Percentiles rank a stretch among this genome's conserved stretches.
Conservation (phyloP, 2,888 invertebrate species). For the Drosophila nigritarsus region DNA sequence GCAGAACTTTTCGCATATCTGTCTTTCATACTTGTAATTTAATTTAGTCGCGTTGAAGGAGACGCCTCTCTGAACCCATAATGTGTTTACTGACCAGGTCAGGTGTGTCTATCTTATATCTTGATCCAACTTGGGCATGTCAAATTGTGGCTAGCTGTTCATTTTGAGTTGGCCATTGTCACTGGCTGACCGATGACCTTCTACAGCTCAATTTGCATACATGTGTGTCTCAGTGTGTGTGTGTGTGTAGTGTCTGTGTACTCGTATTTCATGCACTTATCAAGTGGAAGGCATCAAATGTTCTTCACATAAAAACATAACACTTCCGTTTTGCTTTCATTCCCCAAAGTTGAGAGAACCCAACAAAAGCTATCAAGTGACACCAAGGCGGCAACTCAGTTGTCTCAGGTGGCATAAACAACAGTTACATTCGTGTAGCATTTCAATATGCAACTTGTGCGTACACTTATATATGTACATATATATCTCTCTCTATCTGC, state of each 20-base stretch:
- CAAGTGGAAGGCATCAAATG: slow-evolving; percentile 63
- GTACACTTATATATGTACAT: slow-evolving; percentile 4
- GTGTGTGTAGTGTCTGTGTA: slow-evolving; percentile 2
- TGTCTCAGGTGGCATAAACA: slow-evolving; percentile 41
- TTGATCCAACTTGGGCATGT: background rate
- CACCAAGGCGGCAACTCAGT: slow-evolving; percentile 51
- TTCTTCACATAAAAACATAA: slow-evolving; percentile 55
- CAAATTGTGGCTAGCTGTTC: background rate
- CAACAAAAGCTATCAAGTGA: slow-evolving; percentile 51
- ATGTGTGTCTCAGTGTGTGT: background rate
- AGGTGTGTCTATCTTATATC: background rate
- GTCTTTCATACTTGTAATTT: slow-evolving; percentile 4
- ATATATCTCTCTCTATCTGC: slow-evolving; percentile 13
- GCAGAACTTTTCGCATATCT: slow-evolving; percentile 50
- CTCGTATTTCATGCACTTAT: slow-evolving; percentile 70
- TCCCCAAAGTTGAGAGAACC: slow-evolving; percentile 49
- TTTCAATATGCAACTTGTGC: slow-evolving; percentile 47
- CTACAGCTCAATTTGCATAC: slow-evolving; percentile 9
- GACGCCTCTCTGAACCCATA: background rate
- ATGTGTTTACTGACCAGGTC: background rate
- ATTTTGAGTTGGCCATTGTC: slow-evolving; percentile 1
- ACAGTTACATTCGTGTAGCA: slow-evolving; percentile 44
- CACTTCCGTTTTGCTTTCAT: slow-evolving; percentile 63
- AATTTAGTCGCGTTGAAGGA: background rate
- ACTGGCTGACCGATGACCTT: slow-evolving; percentile 60